Evolutionary conservation across 2,797 vertebrate species (phyloP), one percentile per base, ranked within the genome.

Genomic region (Mus caroli): DNA sequence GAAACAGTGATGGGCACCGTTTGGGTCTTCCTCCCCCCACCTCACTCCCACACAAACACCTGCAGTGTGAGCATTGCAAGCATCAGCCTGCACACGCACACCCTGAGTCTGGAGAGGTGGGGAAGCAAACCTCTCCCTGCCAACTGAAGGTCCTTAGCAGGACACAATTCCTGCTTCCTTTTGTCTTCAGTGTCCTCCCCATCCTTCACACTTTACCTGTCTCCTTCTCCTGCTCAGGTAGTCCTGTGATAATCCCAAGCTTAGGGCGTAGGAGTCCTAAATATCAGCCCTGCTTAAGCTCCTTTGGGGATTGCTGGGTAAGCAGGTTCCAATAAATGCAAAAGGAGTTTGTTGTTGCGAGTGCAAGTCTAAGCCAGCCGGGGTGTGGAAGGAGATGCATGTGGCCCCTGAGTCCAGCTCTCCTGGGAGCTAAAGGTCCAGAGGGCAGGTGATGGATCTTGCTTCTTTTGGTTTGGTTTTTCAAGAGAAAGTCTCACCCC

Each of bases 1-100:
- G 98, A 99, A 99, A 88, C 98, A 98, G 14, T 99, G 98, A 98
- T 37, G 89, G 75, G 34, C n/a, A 31, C 88, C 0, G 5, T 64
- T 40, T 12, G 0, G 50, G 22, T 60, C 28, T 28, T 69, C 37
- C 17, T 4, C 8, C 10, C 54, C 37, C 5, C 43, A 43, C 43
- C 43, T 43, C 43, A 15, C 24, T 52, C 34, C 34, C 15, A 71
- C 34, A 7, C 22, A 52, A 31, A 31, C 62, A 90, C 67, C 26
- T 4, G 0, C 46, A 46, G 24, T 12, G 11, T 31, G 0, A 15
- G 12, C 77, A 67, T 40, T 40, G 26, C 83, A 4, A 14, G 1
- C 12, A 7, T n/a, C 60, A 64, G 28, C 60, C 46, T 31, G 28
- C 34, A 11, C 12, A 34, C 0, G 7, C 46, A 71, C 31, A 14